Base-by-base conservation (phyloP, 1,140 invertebrate genomes). In the Pogonomyrmex californicus region DNA sequence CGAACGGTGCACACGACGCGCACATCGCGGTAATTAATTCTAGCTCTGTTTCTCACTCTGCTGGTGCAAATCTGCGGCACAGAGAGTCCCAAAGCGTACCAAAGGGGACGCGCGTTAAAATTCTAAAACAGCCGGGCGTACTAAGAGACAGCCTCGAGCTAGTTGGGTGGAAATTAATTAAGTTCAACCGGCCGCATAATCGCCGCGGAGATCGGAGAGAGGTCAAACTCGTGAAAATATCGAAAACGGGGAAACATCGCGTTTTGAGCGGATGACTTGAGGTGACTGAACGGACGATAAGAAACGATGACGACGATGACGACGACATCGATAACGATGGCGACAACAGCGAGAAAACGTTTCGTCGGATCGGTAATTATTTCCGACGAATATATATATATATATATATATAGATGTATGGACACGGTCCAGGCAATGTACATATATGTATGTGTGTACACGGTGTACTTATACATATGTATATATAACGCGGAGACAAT, bases 281-380 rank as follows among this genome's bases (percentile, higher is more conserved):
- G 23, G 23, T 51, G 81, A 87, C 73, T 49, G 65, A n/a, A n/a
- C n/a, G 56, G 65, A 30, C 4, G 47, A 85, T n/a, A n/a, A 41
- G 38, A 49, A 49, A 73, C 54, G 41, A 71, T 47, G 65, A 78
- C 44, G 47, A 82, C 38, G 51, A 66, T 1, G 41, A 65, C 73
- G 68, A 79, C 54, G 82, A 71, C 70, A 83, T 71, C 56, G 86
- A 82, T 56, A 79, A 87, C 66, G 87, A 83, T 63, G 56, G 38
- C 41, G 71, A 85, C 30, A 30, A 66, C 47, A 56, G 66, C n/a
- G n/a, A 49, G 81, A 91, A 81, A 87, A 81, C 83, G 79, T 75
- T 89, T 58, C 83, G 88, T 92, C 89, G 86, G 51, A 68, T 86
- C 86, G 91, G 70, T 94, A 92, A 89, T 93, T 93, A 90, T 91